A percentile compares a stretch with the other conserved stretches of the same genome.
Evolutionary conservation across 2,113 vertebrate genomes (phyloP).

Genomic region (Atlantisia rogersi): DNA sequence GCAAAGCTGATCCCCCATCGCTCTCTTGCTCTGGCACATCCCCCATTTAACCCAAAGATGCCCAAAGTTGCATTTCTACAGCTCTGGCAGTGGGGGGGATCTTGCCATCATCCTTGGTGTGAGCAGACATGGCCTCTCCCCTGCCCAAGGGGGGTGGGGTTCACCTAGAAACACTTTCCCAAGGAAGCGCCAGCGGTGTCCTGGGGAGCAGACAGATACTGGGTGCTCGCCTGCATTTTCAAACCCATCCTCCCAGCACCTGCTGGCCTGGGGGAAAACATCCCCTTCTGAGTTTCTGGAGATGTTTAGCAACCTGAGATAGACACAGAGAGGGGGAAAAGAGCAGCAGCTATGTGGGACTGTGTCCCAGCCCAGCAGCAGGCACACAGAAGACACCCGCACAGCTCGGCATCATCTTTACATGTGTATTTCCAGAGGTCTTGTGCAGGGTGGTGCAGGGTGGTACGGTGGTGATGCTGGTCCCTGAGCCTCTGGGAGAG

Average conservation of each 20-base stretch:
- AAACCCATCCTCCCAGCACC: background rate
- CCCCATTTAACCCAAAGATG: background rate
- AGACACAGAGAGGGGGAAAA: background rate
- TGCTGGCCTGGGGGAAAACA: background rate
- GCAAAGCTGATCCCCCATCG: background rate
- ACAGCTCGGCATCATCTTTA: background rate
- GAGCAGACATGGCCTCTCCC: accelerated
- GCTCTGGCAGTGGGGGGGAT: background rate
- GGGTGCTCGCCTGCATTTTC: background rate
- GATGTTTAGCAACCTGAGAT: background rate
- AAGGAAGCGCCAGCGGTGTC: background rate
- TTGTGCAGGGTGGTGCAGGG: background rate
- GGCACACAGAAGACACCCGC: background rate
- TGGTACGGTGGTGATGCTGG: background rate
- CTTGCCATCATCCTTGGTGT: background rate
- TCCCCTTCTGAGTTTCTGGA: background rate
- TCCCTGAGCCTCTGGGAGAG: background rate
- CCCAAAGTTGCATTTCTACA: background rate
- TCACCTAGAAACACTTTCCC: background rate
- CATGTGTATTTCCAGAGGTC: background rate
- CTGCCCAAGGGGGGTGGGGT: background rate
- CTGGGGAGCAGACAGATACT: accelerated
- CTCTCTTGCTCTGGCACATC: background rate
- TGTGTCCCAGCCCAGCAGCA: background rate
- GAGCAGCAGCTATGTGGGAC: background rate